A percentile compares a stretch with the other conserved stretches of the same genome.
These are phyloP conservation scores for Netelia fuscicornis DNA, from an alignment of 2,888 invertebrate genomes.

Conservation along the genomic window DNA sequence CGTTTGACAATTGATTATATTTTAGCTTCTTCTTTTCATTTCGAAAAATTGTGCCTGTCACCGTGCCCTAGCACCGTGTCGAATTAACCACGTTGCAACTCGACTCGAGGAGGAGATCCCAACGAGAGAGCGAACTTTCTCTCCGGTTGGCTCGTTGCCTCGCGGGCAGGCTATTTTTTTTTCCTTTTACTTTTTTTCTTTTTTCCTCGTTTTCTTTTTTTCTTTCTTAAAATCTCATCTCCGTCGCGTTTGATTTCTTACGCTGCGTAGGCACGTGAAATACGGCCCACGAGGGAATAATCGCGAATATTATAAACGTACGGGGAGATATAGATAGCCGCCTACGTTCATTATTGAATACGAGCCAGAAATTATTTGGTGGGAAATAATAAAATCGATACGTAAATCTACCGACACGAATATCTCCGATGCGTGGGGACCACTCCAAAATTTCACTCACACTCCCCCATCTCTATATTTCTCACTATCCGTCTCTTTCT, in stretches of 20 bases:
- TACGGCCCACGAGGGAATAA: neutral
- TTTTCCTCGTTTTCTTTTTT: neutral
- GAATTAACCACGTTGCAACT: slow-evolving; percentile 17
- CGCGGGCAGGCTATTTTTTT: neutral
- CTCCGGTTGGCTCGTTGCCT: slow-evolving; percentile 25
- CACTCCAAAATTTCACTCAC: slow-evolving; percentile 33
- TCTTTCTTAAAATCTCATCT: neutral
- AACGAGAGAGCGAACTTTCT: slow-evolving; percentile 52
- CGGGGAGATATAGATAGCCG: neutral
- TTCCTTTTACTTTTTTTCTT: neutral
- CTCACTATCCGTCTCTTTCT: neutral
- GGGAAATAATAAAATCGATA: slow-evolving; percentile 55
- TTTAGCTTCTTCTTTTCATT: neutral
- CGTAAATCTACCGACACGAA: slow-evolving; percentile 28
- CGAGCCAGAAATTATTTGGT: slow-evolving; percentile 51
- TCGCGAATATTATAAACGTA: slow-evolving; percentile 21
- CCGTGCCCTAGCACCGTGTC: slow-evolving; percentile 9
- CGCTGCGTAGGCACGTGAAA: neutral
- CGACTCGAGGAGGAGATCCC: slow-evolving; percentile 4
- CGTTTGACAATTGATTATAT: neutral
- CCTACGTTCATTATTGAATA: slow-evolving; percentile 50
- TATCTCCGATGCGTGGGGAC: slow-evolving; percentile 39
- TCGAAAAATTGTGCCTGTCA: neutral
- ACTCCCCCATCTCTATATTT: neutral
- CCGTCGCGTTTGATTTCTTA: neutral